A percentile compares a stretch with the other conserved stretches of the same genome.
Conservation (phyloP, 2,888 invertebrate genomes). For the Cephus pulcher region DNA sequence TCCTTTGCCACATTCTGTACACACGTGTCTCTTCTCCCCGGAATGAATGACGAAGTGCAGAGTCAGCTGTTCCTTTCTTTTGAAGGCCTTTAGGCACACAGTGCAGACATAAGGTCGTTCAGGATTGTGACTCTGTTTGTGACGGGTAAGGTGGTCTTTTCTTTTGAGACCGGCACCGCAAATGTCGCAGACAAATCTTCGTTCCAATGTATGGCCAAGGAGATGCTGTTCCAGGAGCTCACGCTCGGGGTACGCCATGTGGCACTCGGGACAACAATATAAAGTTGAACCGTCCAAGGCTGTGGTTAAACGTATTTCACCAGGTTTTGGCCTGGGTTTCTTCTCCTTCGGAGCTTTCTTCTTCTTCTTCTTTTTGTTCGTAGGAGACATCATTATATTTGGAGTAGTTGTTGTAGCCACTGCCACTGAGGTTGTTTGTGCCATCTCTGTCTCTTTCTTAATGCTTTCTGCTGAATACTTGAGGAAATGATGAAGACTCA, state of each 20-base stretch:
- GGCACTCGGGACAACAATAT: constrained; percentile 89
- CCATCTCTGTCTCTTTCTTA: constrained; percentile 77
- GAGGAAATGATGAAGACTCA: constrained; percentile 85
- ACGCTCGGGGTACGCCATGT: constrained; percentile 90
- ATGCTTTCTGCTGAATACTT: constrained; percentile 84
- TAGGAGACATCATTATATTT: constrained; percentile 59
- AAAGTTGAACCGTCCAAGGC: constrained; percentile 86
- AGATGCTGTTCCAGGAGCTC: constrained; percentile 86
- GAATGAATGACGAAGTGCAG: constrained; percentile 91
- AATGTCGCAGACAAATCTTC: constrained; percentile 88
- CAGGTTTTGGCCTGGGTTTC: constrained; percentile 86
- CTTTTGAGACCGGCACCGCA: constrained; percentile 89
- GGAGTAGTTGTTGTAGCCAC: constrained; percentile 64
- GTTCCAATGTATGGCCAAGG: constrained; percentile 87
- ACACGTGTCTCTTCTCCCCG: constrained; percentile 88
- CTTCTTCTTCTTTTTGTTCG: constrained; percentile 81
- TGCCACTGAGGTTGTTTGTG: constrained; percentile 65
- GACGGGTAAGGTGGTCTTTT: constrained; percentile 87
- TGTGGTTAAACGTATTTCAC: constrained; percentile 84
- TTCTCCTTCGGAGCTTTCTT: constrained; percentile 83
- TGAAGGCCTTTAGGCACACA: constrained; percentile 88
- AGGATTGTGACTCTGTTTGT: constrained; percentile 90
- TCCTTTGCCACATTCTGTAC: constrained; percentile 89
- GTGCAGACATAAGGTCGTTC: constrained; percentile 90
- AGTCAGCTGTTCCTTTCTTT: constrained; percentile 89